These are phyloP conservation scores for Drosophila guanche DNA, from an alignment of 1,140 invertebrate species.

Conservation along the genomic window DNA sequence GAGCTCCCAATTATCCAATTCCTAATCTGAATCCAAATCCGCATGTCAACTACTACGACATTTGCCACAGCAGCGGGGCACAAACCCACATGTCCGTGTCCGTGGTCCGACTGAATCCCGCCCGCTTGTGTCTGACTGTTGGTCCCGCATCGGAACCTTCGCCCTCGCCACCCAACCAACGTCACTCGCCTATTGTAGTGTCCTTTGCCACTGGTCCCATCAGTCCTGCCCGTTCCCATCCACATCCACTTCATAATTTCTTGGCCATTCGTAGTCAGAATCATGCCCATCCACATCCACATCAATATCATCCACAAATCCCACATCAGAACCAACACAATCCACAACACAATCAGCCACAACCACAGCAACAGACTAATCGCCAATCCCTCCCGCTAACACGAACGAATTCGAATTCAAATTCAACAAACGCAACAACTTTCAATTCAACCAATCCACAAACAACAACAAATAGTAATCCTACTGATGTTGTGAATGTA, in stretches of 20 bases:
- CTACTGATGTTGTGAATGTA: conserved; percentile 83
- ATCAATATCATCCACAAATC: conserved; percentile 15
- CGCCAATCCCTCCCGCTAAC: conserved; percentile 83
- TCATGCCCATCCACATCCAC: conserved; percentile 41
- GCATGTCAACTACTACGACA: conserved; percentile 50
- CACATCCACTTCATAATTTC: conserved; percentile 3
- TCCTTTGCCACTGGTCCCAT: conserved; percentile 36
- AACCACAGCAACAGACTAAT: conserved; percentile 79
- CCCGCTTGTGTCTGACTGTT: conserved; percentile 70
- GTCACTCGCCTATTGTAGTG: conserved; percentile 41
- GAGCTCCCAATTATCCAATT: background rate
- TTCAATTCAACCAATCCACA: conserved; percentile 75
- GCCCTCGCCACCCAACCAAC: conserved; percentile 13
- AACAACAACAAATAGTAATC: conserved; percentile 83
- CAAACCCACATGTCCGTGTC: conserved; percentile 64
- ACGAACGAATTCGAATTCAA: conserved; percentile 81
- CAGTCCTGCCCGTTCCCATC: conserved; percentile 22
- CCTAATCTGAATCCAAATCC: conserved; percentile 22
- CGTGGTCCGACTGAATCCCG: conserved; percentile 69
- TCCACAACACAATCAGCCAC: conserved; percentile 46
- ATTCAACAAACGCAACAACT: conserved; percentile 81
- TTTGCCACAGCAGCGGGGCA: conserved; percentile 40
- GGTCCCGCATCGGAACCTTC: conserved; percentile 34
- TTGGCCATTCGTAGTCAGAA: conserved; percentile 27
- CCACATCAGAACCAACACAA: conserved; percentile 27